These are phyloP conservation scores for Gadus macrocephalus DNA, from an alignment of 2,113 vertebrate genomes.

Conservation along the genomic window DNA sequence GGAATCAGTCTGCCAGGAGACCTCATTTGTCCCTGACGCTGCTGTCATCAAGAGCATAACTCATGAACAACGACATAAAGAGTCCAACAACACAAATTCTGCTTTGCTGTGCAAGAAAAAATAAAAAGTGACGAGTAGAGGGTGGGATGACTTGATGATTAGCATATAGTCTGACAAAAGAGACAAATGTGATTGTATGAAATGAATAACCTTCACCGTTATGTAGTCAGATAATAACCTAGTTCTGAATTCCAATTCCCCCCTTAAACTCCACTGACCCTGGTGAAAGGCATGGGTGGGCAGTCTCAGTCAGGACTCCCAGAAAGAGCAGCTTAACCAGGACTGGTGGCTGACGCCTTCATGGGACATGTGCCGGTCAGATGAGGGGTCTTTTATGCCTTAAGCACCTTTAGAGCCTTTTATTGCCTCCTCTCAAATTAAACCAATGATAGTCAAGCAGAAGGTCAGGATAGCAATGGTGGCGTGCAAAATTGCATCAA, in stretches of 20 bases:
- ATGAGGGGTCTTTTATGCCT: slow-evolving; percentile 4
- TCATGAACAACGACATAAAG: slow-evolving; percentile 27
- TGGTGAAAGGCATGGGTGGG: no score
- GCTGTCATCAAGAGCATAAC: slow-evolving; percentile 29
- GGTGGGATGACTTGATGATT: slow-evolving; percentile 1
- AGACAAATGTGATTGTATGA: slow-evolving; percentile 21
- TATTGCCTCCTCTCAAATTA: no score
- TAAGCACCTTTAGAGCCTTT: slow-evolving; percentile 6
- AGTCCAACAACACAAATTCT: slow-evolving; percentile 13
- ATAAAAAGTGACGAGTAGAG: slow-evolving; percentile 13
- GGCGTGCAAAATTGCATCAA: no score
- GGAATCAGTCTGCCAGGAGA: slow-evolving; percentile 29
- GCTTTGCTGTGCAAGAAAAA: slow-evolving; percentile 3
- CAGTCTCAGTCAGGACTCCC: no score
- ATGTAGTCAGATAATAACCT: slow-evolving; percentile 33
- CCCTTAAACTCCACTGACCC: slow-evolving; percentile 15
- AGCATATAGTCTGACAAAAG: no score
- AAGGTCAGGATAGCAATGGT: no score
- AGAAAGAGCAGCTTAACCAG: no score
- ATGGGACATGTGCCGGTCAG: no score
- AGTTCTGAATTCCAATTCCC: slow-evolving; percentile 44
- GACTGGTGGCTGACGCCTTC: no score
- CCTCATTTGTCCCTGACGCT: slow-evolving; percentile 34
- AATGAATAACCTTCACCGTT: slow-evolving; percentile 27
- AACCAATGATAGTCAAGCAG: no score